Base-by-base conservation (phyloP, 2,797 vertebrate species). In the Myotis planiceps region DNA sequence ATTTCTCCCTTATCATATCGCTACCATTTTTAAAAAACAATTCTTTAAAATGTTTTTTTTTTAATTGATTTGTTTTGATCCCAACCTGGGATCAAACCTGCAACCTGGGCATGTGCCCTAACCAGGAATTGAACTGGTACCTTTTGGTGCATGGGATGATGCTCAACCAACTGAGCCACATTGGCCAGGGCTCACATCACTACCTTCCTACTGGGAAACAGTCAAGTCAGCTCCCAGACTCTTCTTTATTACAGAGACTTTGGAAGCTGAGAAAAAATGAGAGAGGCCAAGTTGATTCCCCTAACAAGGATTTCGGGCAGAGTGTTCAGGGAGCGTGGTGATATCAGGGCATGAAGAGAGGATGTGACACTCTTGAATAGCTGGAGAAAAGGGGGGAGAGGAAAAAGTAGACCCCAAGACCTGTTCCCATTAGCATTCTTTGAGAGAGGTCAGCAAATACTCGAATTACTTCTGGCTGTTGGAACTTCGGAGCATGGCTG, bases 221-320 rank as follows among this genome's bases (percentile, higher is more conserved):
- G 32, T 45, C 9, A 12, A 81, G 16, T 71, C 58, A 37, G 75
- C 4, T 69, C 9, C 42, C 23, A 53, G n/a, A n/a, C 29, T 68
- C 18, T 87, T 65, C 32, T 90, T 93, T 32, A 65, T 81, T 83
- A 78, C 3, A 19, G 29, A 94, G 51, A 88, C 27, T 74, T 79
- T 85, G 72, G 80, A 76, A 55, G 27, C 34, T 47, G 87, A 87
- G 66, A 88, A 65, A 55, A 78, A 87, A 66, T 90, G 5, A 94
- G 55, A 69, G 60, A 96, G 9, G 37, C 29, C 49, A 84, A 53
- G 16, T 51, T 39, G 39, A 76, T 80, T 87, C 84, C 45, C n/a
- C 15, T 45, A 60, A 79, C 75, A 81, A 90, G 34, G 86, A n/a
- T 65, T 72, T 75, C 21, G 8, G 32, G 60, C 10, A 45, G 47